phyloP scores from a whole-genome alignment of 2,113 vertebrate species.

The Anhinga rufa region DNA sequence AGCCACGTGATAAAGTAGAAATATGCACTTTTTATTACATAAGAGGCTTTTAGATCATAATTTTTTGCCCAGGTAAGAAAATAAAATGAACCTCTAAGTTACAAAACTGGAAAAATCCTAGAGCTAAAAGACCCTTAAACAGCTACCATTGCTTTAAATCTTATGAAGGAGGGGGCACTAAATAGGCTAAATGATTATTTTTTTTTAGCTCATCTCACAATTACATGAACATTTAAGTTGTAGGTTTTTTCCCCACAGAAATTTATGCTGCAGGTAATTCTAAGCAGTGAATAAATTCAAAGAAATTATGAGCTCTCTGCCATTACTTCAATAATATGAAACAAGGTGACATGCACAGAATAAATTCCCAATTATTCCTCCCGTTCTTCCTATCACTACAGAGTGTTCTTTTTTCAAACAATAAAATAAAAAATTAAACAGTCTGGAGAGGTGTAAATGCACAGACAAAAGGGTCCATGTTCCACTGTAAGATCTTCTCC shows the following conservation, averaged over 20 bases:
- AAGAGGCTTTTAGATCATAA: neutral
- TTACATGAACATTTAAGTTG: neutral
- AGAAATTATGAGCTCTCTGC: neutral
- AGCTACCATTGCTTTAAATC: neutral
- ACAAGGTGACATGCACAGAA: neutral
- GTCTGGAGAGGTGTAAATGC: neutral
- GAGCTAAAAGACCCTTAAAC: neutral
- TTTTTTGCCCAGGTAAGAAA: neutral
- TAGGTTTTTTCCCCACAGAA: neutral
- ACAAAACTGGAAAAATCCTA: neutral
- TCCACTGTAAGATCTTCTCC: neutral
- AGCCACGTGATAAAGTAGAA: neutral
- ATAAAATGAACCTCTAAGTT: neutral
- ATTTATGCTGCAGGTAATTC: neutral
- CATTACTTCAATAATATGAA: neutral
- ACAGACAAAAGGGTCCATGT: neutral
- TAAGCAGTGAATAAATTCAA: neutral
- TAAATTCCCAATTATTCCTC: neutral
- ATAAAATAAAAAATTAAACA: neutral
- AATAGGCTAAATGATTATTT: neutral
- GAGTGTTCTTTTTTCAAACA: neutral
- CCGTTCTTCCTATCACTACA: neutral
- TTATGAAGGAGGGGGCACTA: neutral
- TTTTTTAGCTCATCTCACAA: neutral
- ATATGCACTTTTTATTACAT: neutral